Evolutionary conservation across 1,140 invertebrate genomes (phyloP), one percentile per base, ranked within the genome.

Genomic region (Sogatella furcifera): DNA sequence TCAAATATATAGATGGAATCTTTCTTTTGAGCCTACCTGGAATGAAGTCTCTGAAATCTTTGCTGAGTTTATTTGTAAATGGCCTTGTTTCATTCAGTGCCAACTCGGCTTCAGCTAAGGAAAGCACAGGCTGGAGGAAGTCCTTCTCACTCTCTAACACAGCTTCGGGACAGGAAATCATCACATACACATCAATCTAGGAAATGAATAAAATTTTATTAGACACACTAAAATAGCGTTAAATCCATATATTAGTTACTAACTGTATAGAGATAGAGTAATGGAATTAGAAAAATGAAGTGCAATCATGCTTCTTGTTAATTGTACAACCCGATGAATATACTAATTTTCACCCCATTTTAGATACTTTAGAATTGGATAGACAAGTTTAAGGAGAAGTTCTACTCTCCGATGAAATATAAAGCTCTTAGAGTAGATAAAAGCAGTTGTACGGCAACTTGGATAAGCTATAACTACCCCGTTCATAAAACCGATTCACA

Each of bases 21-120:
- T 1, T 31, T 31, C 4, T 31, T 31, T n/a, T n/a, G n/a, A n/a
- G n/a, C n/a, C n/a, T 81, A 57, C 85, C 85, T 54, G 84, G 81
- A 22, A 93, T 71, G 53, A 94, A 70, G 66, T 89, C 77, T 65
- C 82, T 78, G 72, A 90, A 95, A 70, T 94, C 88, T 46, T 84
- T 83, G 15, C 85, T 77, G 71, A 89, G 89, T 28, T 83, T 78
- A 63, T 77, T 72, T 69, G 78, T 77, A 67, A 78, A 77, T 66
- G 78, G 72, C 74, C 88, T 68, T 59, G 77, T 69, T 66, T 74
- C 77, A 65, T 89, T 89, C 44, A 92, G 80, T 4, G 94, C 95
- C 34, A 95, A 76, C 76, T 97, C 95, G 42, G 96, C 77, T 75
- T 98, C 95, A 75, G 84, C 94, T 4, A 93, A 88, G n/a, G 90